phyloP scores from a whole-genome alignment of 2,113 vertebrate species.

The Felis catus region DNA sequence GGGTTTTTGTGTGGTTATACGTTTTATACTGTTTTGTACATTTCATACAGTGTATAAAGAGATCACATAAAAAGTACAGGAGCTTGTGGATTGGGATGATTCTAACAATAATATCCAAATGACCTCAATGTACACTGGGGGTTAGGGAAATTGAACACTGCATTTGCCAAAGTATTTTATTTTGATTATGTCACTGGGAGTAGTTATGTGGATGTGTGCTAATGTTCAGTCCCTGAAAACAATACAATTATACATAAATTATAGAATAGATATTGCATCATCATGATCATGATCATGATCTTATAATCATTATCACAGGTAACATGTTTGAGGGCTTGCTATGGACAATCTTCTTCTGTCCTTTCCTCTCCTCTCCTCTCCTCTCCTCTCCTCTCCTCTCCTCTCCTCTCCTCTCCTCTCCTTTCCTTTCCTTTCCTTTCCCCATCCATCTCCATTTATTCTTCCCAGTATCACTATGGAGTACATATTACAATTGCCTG shows the following conservation, averaged over 20 bases:
- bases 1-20: neutral
- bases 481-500: neutral
- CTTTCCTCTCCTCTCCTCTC: too few relatives aligned
- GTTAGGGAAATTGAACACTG: neutral
- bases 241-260: neutral
- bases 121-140: neutral
- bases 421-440: rapidly evolving
- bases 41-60: neutral
- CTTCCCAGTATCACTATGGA: neutral
- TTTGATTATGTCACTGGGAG: neutral
- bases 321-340: neutral
- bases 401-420: rapidly evolving
- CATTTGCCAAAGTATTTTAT: neutral
- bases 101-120: neutral
- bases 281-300: neutral
- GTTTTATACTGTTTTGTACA: neutral
- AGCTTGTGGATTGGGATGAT: neutral
- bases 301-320: neutral
- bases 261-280: neutral
- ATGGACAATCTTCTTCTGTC: neutral
- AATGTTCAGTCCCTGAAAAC: neutral
- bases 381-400: too few relatives aligned
- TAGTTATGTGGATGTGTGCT: neutral
- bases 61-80: neutral
- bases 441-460: neutral